Base-by-base conservation (phyloP, 2,797 vertebrate species). In the Danio albolineatus region DNA sequence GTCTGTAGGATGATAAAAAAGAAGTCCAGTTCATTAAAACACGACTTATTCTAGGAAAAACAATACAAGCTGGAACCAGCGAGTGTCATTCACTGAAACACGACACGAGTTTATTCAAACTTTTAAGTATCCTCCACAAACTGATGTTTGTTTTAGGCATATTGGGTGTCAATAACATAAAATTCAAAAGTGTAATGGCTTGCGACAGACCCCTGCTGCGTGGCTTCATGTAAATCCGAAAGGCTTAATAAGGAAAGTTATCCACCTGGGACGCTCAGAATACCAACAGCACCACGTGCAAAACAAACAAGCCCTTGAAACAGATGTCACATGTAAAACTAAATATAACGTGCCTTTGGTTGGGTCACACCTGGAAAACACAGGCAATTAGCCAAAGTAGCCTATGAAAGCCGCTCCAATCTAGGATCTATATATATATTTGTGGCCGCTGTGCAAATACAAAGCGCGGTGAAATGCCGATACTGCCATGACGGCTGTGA, bases 291-390 rank as follows among this genome's bases (percentile, higher is more conserved):
- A 76, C 82, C 72, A 54, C 60, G 74, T 81, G 46, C 56, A 90
- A 89, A 90, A 84, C 83, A 90, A 92, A 90, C 90, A 92, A 86
- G 82, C 84, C 69, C 49, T 82, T 83, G 73, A 82, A 87, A 87
- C 89, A 90, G 86, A 89, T 84, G 87, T 83, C 88, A 80, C 90
- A 88, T 91, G 91, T 89, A 87, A 90, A 90, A 89, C 87, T 90
- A 91, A 91, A 89, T 89, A 89, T 88, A 88, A 89, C 87, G 72
- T 90, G 85, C 84, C 82, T 81, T 86, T 84, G 89, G 90, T 89
- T 90, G 89, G 87, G 87, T 87, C 85, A 90, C 90, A 92, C 89
- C 90, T 91, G 89, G 79, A 83, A 83, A 77, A 83, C 77, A 70
- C 79, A 67, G 78, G 70, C 78, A 73, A 82, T 82, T 87, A 85